Evolutionary conservation across 2,888 invertebrate species (phyloP).

Genomic region (Cheilosia scutellata): DNA sequence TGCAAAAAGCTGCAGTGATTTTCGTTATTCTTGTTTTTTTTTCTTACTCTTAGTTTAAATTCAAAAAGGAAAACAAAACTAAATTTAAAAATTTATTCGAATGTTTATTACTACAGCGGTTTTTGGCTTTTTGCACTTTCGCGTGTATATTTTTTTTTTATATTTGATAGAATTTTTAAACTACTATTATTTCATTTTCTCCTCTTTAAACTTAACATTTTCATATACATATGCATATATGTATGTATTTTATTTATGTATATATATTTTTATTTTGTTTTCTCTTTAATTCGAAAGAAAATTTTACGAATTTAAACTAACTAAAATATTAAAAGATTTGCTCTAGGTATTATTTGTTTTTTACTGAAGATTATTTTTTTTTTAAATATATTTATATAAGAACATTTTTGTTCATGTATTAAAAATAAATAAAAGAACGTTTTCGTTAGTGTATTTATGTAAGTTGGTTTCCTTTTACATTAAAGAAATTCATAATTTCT

Average conservation of each 20-base stretch:
- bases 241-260: slow-evolving; percentile 48
- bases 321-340: slow-evolving; percentile 47
- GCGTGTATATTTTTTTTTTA: slow-evolving; percentile 61
- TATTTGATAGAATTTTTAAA: slow-evolving; percentile 74
- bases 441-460: slow-evolving; percentile 45
- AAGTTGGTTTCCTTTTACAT: slow-evolving; percentile 38
- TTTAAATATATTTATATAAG: slow-evolving; percentile 34
- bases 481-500: slow-evolving; percentile 28
- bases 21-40: slow-evolving; percentile 41
- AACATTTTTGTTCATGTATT: slow-evolving; percentile 45
- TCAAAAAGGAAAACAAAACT: slow-evolving; percentile 25
- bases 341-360: slow-evolving; percentile 8
- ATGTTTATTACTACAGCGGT: slow-evolving; percentile 57
- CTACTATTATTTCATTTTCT: slow-evolving; percentile 61
- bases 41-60: slow-evolving; percentile 24
- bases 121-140: slow-evolving; percentile 65
- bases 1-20: slow-evolving; percentile 72
- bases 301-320: slow-evolving; percentile 64
- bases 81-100: slow-evolving; percentile 32
- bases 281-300: slow-evolving; percentile 44
- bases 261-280: slow-evolving; percentile 20
- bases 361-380: slow-evolving; percentile 44
- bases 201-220: slow-evolving; percentile 70
- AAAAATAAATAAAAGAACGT: slow-evolving; percentile 63
- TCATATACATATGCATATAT: slow-evolving; percentile 59